Evolutionary conservation across 2,888 invertebrate species (phyloP).

Genomic region (Drosophila nigritarsus): DNA sequence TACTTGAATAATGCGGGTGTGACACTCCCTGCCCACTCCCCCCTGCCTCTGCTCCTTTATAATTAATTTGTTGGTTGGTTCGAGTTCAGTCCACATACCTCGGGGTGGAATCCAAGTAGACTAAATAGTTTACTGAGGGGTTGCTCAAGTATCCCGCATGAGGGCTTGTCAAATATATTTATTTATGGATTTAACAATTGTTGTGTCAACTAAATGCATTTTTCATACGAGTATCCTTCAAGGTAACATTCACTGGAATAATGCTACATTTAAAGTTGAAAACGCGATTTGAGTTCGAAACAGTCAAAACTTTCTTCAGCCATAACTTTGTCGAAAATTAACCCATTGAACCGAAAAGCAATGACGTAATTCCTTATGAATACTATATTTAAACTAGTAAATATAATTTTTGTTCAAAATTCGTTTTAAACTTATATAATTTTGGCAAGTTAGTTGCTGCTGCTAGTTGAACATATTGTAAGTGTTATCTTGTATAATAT

Average conservation of each 20-base stretch:
- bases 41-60: neutral
- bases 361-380: neutral
- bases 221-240: neutral
- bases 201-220: neutral
- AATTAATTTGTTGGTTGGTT: constrained; percentile 4
- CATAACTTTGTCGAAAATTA: neutral
- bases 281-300: neutral
- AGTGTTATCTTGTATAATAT: neutral
- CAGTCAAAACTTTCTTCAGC: neutral
- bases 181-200: neutral
- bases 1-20: constrained; percentile 21
- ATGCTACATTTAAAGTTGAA: neutral
- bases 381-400: neutral
- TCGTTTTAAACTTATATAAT: neutral
- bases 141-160: constrained; percentile 16
- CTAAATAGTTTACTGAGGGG: constrained; percentile 19
- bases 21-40: neutral
- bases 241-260: neutral
- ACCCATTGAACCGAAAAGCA: neutral
- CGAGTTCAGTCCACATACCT: neutral
- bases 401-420: neutral
- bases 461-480: neutral
- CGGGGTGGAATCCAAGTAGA: constrained; percentile 6
- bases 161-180: constrained; percentile 2
- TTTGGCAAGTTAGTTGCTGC: neutral